phyloP scores from a whole-genome alignment of 2,113 vertebrate species.

The Poeciliopsis turrubarensis region DNA sequence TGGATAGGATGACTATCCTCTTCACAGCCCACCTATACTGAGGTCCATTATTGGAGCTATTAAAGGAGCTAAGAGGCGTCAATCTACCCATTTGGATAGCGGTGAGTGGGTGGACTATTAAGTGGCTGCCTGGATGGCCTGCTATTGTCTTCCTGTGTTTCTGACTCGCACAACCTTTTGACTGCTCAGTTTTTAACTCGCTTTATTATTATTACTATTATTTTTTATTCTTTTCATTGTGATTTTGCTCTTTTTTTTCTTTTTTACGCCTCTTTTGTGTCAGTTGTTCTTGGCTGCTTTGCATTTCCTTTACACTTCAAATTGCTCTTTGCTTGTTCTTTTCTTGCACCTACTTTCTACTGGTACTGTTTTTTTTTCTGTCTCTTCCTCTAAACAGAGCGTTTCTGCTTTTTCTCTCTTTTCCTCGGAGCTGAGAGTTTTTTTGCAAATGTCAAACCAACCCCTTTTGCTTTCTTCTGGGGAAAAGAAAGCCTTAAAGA shows the following conservation, averaged over 20 bases:
- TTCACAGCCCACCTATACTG: constrained; percentile 46
- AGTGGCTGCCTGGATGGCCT: constrained; percentile 55
- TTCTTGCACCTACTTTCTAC: constrained; percentile 2
- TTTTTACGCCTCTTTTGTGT: neutral
- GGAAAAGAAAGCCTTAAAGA: constrained; percentile 74
- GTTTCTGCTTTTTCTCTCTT: constrained; percentile 14
- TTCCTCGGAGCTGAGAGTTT: constrained; percentile 11
- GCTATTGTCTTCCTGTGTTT: constrained; percentile 51
- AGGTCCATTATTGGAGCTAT: constrained; percentile 63
- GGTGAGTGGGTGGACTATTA: constrained; percentile 67
- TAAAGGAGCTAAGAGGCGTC: constrained; percentile 68
- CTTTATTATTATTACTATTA: neutral
- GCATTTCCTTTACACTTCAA: constrained; percentile 16
- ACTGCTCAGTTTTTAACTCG: neutral
- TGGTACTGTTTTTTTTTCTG: constrained; percentile 5
- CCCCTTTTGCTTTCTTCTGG: constrained; percentile 16
- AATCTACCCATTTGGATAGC: constrained; percentile 67
- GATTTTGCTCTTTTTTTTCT: neutral
- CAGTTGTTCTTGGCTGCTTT: constrained; percentile 5
- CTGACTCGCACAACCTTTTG: constrained; percentile 39
- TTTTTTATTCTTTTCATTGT: constrained; percentile 2
- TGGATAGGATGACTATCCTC: constrained; percentile 43
- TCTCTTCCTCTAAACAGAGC: constrained; percentile 15
- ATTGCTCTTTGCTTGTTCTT: neutral
- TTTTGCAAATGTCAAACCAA: constrained; percentile 29